phyloP scores from a whole-genome alignment of 2,888 invertebrate genomes.

The Ethmia dodecea region DNA sequence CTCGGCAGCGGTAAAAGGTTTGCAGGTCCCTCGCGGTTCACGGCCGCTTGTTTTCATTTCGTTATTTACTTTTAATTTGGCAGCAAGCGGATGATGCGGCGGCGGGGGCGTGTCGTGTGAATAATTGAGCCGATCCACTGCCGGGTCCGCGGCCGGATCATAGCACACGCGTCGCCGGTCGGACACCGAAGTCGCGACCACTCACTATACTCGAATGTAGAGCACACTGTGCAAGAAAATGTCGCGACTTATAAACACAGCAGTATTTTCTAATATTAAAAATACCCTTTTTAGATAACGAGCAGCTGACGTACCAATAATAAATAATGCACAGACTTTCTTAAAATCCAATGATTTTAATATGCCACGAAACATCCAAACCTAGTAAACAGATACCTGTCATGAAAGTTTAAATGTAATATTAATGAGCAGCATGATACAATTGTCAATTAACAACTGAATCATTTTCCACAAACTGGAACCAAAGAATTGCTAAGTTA shows the following conservation, averaged over 20 bases:
- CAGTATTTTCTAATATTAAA: too few relatives aligned
- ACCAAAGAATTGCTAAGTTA: conserved; percentile 25
- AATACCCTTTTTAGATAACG: too few relatives aligned
- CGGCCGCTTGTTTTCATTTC: conserved; percentile 72
- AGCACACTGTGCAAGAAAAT: background rate
- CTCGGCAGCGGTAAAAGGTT: conserved; percentile 74
- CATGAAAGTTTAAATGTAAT: too few relatives aligned
- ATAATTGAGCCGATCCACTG: conserved; percentile 65
- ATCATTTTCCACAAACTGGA: conserved; percentile 4
- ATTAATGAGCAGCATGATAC: background rate
- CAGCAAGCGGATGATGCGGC: conserved; percentile 73
- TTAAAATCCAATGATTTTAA: too few relatives aligned
- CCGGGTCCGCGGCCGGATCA: conserved; percentile 24
- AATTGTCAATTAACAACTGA: background rate
- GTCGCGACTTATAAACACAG: conserved; percentile 1
- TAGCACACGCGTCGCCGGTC: conserved; percentile 21
- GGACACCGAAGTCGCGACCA: too few relatives aligned
- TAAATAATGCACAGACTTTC: too few relatives aligned
- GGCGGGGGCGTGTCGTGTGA: conserved; percentile 61
- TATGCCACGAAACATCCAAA: too few relatives aligned
- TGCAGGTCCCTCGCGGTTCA: conserved; percentile 69
- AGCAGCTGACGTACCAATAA: too few relatives aligned
- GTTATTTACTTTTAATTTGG: conserved; percentile 79
- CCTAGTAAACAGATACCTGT: too few relatives aligned
- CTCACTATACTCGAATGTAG: background rate